These are phyloP conservation scores for Poecilia wingei DNA, from an alignment of 2,797 vertebrate species.

Conservation along the genomic window DNA sequence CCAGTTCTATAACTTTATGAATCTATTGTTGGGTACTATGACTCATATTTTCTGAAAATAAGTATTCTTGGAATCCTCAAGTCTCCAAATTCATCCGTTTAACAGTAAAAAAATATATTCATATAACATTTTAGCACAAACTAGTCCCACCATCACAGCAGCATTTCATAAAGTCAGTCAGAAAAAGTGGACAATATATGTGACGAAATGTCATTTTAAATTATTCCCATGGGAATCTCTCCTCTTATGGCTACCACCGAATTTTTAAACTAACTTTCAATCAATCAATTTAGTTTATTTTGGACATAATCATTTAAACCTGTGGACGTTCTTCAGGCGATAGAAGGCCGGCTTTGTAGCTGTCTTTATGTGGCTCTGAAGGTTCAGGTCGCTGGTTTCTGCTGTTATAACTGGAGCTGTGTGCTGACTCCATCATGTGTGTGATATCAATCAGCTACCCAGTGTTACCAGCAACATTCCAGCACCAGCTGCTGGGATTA, in stretches of 20 bases:
- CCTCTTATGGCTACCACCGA: no score
- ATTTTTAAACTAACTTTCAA: no score
- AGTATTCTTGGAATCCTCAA: neutral
- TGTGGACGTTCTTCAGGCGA: no score
- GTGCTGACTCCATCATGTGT: no score
- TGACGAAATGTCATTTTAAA: neutral
- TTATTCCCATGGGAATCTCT: no score
- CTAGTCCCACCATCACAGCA: neutral
- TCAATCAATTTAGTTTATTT: no score
- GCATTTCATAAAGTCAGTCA: neutral
- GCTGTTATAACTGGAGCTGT: no score
- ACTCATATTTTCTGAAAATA: neutral
- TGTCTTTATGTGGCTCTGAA: no score
- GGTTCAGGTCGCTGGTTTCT: no score
- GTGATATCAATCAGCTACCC: neutral
- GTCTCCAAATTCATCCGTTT: neutral
- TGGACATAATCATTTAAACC: no score
- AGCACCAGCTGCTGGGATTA: slow-evolving; percentile 7
- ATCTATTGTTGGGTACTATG: neutral
- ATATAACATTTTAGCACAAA: neutral
- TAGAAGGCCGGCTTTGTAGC: no score
- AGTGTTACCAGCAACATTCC: slow-evolving; percentile 6
- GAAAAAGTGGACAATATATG: neutral
- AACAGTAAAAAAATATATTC: neutral
- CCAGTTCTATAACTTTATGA: neutral